Conservation (phyloP, 2,113 vertebrate genomes). For the Rhabdomys dilectus region DNA sequence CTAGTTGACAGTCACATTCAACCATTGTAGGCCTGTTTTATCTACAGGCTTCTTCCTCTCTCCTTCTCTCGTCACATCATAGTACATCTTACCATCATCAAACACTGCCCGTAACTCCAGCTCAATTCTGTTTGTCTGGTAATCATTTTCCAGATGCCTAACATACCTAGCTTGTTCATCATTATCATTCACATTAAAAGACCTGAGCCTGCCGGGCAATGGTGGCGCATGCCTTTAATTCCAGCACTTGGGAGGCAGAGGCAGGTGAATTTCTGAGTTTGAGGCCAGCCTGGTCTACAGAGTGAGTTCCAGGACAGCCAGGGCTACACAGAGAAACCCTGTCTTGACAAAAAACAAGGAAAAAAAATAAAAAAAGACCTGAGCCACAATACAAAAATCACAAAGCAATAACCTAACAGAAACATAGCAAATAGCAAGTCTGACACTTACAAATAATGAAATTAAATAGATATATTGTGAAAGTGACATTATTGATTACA, state of each 20-base stretch:
- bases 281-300: too few relatives aligned
- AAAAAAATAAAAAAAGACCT: too few relatives aligned
- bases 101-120: background rate
- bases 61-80: background rate
- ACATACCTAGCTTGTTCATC: background rate
- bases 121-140: background rate
- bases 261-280: too few relatives aligned
- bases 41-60: background rate
- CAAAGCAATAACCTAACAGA: background rate
- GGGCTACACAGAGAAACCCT: too few relatives aligned
- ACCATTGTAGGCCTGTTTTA: background rate
- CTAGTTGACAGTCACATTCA: background rate
- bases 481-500: constrained; percentile 15
- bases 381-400: background rate
- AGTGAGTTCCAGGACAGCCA: too few relatives aligned
- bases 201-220: too few relatives aligned
- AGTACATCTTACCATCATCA: background rate
- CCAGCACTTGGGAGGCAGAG: too few relatives aligned
- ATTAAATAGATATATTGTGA: constrained; percentile 16
- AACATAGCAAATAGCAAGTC: background rate
- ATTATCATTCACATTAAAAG: background rate
- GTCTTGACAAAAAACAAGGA: too few relatives aligned
- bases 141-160: background rate
- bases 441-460: background rate
- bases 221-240: too few relatives aligned